Evolutionary conservation across 2,797 vertebrate species (phyloP), one percentile per base, ranked within the genome.

Genomic region (Streptopelia turtur): DNA sequence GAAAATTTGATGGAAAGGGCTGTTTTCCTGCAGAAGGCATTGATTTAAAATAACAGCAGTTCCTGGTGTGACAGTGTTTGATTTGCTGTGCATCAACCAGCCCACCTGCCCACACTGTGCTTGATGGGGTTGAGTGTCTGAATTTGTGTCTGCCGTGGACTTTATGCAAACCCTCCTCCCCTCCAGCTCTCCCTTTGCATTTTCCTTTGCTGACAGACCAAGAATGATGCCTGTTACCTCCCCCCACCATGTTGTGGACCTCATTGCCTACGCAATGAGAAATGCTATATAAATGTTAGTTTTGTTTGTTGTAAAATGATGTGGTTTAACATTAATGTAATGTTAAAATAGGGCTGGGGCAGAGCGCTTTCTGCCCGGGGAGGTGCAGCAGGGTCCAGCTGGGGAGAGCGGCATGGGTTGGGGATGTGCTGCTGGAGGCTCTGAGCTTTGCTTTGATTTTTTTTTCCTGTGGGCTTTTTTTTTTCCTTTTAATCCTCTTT

Each of bases 31-130:
- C 21, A 35, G 56, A 59, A 50, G 47, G 37, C 1, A 2, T 18
- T 37, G 31, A 17, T 70, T 23, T 47, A 16, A 57, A 69, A 28
- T 15, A 23, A 0, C 1, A 11, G 35, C 66, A 2, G 5, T 55
- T 82, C 22, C 30, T 35, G 11, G 0, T 21, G 63, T 2, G 1
- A 17, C 5, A 2, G 14, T 7, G 16, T 31, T 59, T 77, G 6
- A 4, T 68, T 47, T 70, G n/a, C 24, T 1, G 1, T 37, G 27
- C 41, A 25, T 55, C 39, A 47, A 1, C 33, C 55, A 64, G 31
- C 35, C n/a, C 6, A 10, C 18, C 41, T 65, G 33, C 56, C 33
- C 0, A 0, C 35, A 1, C 13, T 16, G 23, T 18, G 24, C 68
- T 27, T 16, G 28, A 12, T 16, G 37, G 37, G 37, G 27, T 17